A percentile compares a stretch with the other conserved stretches of the same genome.
phyloP scores from a whole-genome alignment of 2,113 vertebrate genomes.

The Turdus rufiventris region DNA sequence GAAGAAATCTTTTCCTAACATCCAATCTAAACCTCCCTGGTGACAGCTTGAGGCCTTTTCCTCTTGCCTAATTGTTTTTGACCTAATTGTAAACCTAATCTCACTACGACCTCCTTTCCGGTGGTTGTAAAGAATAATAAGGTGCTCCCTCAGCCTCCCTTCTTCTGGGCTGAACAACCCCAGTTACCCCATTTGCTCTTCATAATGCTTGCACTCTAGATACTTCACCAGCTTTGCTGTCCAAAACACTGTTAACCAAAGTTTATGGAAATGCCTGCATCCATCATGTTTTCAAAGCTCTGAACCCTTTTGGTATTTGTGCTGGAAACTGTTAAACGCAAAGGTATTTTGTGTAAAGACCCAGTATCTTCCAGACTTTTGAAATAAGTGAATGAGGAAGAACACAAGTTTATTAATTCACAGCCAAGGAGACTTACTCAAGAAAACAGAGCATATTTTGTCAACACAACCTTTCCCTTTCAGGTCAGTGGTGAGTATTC shows the following conservation, averaged over 20 bases:
- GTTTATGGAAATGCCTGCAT: not conserved
- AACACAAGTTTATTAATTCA: not conserved
- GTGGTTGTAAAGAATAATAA: not conserved
- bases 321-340: not conserved
- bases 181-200: not conserved
- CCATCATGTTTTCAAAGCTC: not conserved
- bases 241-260: not conserved
- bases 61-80: not conserved
- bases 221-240: not conserved
- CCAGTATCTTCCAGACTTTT: fast-evolving
- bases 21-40: not conserved
- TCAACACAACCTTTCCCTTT: not conserved
- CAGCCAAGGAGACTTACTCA: not conserved
- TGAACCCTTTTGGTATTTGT: not conserved
- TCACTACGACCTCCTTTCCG: not conserved
- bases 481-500: not conserved
- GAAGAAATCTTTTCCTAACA: not conserved
- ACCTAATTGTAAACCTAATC: not conserved
- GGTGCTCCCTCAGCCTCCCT: not conserved
- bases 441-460: not conserved
- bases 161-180: not conserved
- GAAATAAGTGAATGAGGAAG: not conserved
- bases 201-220: not conserved
- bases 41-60: not conserved
- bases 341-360: not conserved